phyloP scores from a whole-genome alignment of 2,113 vertebrate genomes.

The Passer montanus region DNA sequence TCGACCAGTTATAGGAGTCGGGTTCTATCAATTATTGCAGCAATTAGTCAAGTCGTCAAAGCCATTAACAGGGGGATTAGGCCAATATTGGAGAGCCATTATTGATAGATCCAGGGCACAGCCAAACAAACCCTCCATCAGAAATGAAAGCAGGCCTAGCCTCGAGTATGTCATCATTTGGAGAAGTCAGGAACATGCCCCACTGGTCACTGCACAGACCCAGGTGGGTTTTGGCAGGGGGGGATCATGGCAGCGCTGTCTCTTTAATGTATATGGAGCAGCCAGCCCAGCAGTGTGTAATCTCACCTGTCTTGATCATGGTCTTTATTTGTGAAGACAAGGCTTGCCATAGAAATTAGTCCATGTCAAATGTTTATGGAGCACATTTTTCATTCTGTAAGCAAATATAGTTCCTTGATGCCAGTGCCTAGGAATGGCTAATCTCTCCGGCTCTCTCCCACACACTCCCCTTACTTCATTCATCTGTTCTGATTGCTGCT shows the following conservation, averaged over 20 bases:
- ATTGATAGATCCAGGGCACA: constrained; percentile 49
- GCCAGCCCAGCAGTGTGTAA: not conserved
- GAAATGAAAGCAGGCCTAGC: not conserved
- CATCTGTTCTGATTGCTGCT: not conserved
- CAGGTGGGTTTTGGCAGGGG: not conserved
- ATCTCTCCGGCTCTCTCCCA: not conserved
- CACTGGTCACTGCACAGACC: not conserved
- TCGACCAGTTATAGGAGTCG: constrained; percentile 83
- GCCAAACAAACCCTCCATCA: not conserved
- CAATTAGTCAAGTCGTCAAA: constrained; percentile 86
- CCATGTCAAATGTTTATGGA: constrained; percentile 65
- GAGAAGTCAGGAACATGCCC: not conserved
- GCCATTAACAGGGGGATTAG: constrained; percentile 70
- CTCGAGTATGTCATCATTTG: constrained; percentile 20
- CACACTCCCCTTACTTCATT: not conserved
- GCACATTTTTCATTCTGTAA: constrained; percentile 77
- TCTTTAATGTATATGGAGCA: constrained; percentile 11
- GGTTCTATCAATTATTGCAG: constrained; percentile 90
- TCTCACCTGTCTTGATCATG: constrained; percentile 52
- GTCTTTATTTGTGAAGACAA: constrained; percentile 60
- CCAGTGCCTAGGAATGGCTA: constrained; percentile 2
- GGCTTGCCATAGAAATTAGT: constrained; percentile 62
- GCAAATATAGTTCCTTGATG: constrained; percentile 74
- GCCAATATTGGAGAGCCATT: constrained; percentile 71
- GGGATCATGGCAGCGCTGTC: not conserved